Conservation (phyloP, 2,797 vertebrate genomes). For the Hapalemur alaotrensis region DNA sequence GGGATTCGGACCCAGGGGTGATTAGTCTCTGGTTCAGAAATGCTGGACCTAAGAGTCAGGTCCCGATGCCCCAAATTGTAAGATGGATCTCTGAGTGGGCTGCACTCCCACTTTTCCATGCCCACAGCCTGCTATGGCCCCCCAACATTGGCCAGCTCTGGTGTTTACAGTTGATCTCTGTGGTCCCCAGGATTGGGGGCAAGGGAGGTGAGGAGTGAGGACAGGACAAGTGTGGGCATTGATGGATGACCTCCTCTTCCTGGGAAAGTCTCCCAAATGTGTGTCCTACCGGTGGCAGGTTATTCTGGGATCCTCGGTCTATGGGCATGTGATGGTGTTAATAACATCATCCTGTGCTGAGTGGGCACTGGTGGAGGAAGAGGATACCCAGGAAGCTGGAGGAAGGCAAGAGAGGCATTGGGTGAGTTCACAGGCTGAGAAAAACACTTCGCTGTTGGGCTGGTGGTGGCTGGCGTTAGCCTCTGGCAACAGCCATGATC, state of each 20-base stretch:
- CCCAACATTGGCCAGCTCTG: neutral
- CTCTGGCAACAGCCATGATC: accelerated
- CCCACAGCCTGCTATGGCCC: neutral
- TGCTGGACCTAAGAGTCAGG: neutral
- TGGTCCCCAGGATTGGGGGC: neutral
- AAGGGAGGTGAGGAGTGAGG: neutral
- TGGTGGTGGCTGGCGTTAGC: neutral
- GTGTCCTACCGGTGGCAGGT: neutral
- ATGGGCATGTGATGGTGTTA: neutral
- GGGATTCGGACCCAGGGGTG: neutral
- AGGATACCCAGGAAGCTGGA: neutral
- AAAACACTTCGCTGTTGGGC: neutral
- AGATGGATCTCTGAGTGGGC: neutral
- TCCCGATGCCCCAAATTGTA: neutral
- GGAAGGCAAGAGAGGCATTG: neutral
- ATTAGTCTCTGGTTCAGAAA: neutral
- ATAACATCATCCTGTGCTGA: neutral
- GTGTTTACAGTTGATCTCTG: neutral
- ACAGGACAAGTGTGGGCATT: neutral
- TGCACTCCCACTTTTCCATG: neutral
- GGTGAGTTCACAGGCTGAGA: neutral
- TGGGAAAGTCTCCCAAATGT: neutral
- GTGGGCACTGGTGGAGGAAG: neutral
- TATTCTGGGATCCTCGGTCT: neutral
- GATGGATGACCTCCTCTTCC: neutral